Evolutionary conservation across 1,140 invertebrate species (phyloP), one percentile per base, ranked within the genome.

Genomic region (Conus betulinus): DNA sequence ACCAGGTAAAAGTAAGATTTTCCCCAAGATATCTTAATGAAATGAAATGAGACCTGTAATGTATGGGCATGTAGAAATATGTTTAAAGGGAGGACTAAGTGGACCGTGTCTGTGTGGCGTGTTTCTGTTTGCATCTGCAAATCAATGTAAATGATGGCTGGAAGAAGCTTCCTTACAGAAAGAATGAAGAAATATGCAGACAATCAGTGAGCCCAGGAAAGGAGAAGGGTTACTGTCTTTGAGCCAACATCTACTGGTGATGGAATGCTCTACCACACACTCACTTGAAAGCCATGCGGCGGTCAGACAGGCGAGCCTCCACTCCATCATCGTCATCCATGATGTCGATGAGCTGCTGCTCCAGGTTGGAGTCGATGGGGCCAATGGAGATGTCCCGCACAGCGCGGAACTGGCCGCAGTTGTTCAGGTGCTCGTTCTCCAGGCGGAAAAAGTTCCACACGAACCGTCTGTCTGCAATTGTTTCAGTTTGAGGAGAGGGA

Each of bases 371-470:
- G 95, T 99, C 98, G 39, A 99, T 97, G 0, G 99, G 99, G 15
- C 98, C 98, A 51, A 99, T 98, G 0, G 98, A 99, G 89, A 99
- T 99, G 95, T 99, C 99, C 39, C 99, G 95, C 0, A 99, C 99
- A 6, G 99, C 99, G n/a, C 99, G 96, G 96, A 99, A 99, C 96
- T 99, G 98, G 95, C 99, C 99, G 96, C 99, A 99, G 96, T 99
- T 99, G 96, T 99, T 99, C 10, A 99, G 96, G 93, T 99, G 99
- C 94, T 99, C 99, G 96, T 99, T 99, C 96, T 99, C 99, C 90
- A 99, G 95, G 1, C 99, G 99, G 96, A 99, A 99, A 95, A 99
- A 99, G 95, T 99, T 99, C 99, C 99, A 99, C 67, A 99, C 97
- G 96, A 99, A 99, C 88, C 99, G 96, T 92, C 98, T n/a, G n/a